Evolutionary conservation across 92 coral and sea anemone species (phyloP).

Genomic region (Metridium senile): DNA sequence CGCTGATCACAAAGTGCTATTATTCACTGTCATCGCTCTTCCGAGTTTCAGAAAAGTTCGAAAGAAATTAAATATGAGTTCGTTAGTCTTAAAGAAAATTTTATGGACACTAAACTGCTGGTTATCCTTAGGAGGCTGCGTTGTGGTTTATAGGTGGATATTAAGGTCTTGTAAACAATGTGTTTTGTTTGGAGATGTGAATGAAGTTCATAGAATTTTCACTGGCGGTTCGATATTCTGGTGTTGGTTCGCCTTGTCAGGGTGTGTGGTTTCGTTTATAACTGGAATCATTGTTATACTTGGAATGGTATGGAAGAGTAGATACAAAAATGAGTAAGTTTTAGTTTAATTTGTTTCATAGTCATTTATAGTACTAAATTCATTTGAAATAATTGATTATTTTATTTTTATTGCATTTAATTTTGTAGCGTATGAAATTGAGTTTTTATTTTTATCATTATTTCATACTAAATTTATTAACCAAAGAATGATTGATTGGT

Average conservation of each 20-base stretch:
- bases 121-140: background rate
- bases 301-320: background rate
- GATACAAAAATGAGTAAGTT: background rate
- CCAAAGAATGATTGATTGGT: too few species aligned
- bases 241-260: background rate
- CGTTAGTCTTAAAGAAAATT: background rate
- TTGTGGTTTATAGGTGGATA: background rate
- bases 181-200: background rate
- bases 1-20: too few species aligned
- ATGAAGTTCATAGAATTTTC: conserved; percentile 1
- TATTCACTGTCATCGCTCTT: too few species aligned
- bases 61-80: background rate
- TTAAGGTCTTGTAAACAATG: background rate
- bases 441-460: too few species aligned
- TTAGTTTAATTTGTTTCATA: too few species aligned
- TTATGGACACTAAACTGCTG: background rate
- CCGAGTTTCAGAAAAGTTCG: too few species aligned
- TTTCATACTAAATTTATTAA: too few species aligned
- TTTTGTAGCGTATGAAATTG: too few species aligned
- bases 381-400: too few species aligned
- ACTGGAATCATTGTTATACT: background rate
- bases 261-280: background rate
- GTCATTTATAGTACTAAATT: too few species aligned
- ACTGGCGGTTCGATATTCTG: background rate
- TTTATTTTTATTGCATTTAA: too few species aligned